Evolutionary conservation across 2,797 vertebrate species (phyloP), one percentile per base, ranked within the genome.

Genomic region (Eptatretus atami): DNA sequence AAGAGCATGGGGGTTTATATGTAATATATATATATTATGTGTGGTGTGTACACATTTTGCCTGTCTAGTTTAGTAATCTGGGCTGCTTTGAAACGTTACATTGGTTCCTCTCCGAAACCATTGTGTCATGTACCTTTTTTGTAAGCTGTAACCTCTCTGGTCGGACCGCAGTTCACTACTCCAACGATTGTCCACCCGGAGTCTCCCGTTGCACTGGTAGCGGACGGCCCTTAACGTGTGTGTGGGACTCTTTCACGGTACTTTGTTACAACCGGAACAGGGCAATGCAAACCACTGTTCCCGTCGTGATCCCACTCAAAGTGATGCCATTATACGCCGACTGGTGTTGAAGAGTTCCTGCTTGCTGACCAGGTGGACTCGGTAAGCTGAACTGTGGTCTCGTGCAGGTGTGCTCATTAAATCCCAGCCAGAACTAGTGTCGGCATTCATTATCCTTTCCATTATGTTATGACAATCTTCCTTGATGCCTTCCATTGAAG

Each of bases 201-300:
- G 71, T 88, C 95, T 68, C 86, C 92, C 2, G 83, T 81, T 64
- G 84, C 83, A 0, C 72, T 96, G 69, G 83, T 84, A 57, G 78
- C 85, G 5, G 92, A 99, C 1, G 92, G 92, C 44, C 82, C 88
- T 73, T 95, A n/a, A 86, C 70, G 69, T 99, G 69, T 99, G 90
- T 71, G 76, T 96, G 72, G 90, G 1, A 81, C 96, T 24, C 76
- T 82, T 14, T 84, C 83, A 1, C 86, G 90, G 70, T 99, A 99
- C 70, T 83, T 99, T 65, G 96, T 93, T 95, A 53, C 94, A 96
- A 93, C 95, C 69, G 81, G 76, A 72, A 90, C 88, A 0, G 90
- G 88, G 6, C 66, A 75, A 64, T 61, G 57, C 57, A 10, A 61
- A 25, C n/a, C 25, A 44, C 31, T 44, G 31, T 44, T 44, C 31